Evolutionary conservation across 2,113 vertebrate species (phyloP).

Genomic region (Orientallactaga bullata): DNA sequence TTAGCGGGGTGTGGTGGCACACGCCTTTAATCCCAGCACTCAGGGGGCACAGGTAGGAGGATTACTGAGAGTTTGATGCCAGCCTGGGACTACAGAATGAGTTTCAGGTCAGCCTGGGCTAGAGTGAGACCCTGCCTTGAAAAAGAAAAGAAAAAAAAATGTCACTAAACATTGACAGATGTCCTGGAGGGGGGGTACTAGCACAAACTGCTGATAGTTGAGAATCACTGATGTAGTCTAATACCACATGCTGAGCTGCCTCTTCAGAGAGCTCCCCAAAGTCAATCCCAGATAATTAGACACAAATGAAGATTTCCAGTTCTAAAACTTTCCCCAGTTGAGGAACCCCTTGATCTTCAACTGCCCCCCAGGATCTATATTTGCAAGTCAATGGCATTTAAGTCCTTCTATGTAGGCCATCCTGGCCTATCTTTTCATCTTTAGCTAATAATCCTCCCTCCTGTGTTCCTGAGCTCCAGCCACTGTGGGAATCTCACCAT

Average conservation of each 20-base stretch:
- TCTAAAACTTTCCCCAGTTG: not conserved
- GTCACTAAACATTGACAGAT: conserved; percentile 3
- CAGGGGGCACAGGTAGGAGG: too few species aligned
- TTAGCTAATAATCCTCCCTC: not conserved
- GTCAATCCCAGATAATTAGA: conserved; percentile 29
- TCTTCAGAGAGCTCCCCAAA: not conserved
- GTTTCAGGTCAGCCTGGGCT: too few species aligned
- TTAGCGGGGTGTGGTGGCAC: not conserved
- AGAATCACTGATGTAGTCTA: not conserved
- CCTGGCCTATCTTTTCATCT: conserved; percentile 1
- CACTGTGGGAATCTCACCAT: not conserved
- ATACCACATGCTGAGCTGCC: not conserved
- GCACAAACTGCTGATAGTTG: not conserved
- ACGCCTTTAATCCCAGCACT: too few species aligned
- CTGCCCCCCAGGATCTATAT: not conserved
- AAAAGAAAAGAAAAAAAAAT: too few species aligned
- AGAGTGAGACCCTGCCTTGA: too few species aligned
- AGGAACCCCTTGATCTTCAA: not conserved
- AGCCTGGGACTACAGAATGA: too few species aligned
- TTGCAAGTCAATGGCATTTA: conserved; percentile 10
- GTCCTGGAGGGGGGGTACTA: not conserved
- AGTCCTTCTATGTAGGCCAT: not conserved
- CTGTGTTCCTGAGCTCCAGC: not conserved
- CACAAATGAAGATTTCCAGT: not conserved
- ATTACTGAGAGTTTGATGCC: too few species aligned